phyloP scores from a whole-genome alignment of 2,113 vertebrate species.

The Crocuta crocuta region DNA sequence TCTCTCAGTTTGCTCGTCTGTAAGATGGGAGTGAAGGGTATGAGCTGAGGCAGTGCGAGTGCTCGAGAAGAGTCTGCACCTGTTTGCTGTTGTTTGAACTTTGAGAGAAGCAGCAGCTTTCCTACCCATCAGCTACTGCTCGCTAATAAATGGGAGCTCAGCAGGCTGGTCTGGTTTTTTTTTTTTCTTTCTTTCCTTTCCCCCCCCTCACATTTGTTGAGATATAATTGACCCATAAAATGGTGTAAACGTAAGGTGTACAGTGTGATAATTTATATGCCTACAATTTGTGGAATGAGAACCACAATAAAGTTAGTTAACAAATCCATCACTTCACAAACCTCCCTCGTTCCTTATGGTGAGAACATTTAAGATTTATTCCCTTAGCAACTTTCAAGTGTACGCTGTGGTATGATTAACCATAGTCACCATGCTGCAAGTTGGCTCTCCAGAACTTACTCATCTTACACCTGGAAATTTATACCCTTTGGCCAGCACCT shows the following conservation, averaged over 20 bases:
- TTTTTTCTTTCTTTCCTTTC: too few relatives aligned
- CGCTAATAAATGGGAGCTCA: background rate
- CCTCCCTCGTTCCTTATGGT: background rate
- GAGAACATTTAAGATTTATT: background rate
- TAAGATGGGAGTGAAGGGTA: too few relatives aligned
- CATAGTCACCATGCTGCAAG: too few relatives aligned
- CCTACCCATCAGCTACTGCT: background rate
- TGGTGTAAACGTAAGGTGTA: background rate
- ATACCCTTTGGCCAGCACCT: background rate
- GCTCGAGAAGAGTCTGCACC: too few relatives aligned
- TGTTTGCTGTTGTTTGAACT: background rate
- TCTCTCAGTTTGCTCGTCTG: background rate
- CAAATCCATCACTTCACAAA: background rate
- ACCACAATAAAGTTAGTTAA: background rate
- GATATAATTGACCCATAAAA: background rate
- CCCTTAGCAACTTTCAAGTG: background rate
- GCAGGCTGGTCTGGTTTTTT: background rate
- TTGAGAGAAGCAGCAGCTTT: too few relatives aligned
- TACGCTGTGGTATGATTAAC: fast-evolving
- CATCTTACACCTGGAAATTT: background rate
- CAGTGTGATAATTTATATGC: too few relatives aligned
- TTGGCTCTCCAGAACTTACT: too few relatives aligned
- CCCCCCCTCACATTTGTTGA: background rate
- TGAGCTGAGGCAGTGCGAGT: background rate
- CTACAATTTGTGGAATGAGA: background rate